Conservation (phyloP, 1,140 invertebrate genomes). For the Delia radicum region DNA sequence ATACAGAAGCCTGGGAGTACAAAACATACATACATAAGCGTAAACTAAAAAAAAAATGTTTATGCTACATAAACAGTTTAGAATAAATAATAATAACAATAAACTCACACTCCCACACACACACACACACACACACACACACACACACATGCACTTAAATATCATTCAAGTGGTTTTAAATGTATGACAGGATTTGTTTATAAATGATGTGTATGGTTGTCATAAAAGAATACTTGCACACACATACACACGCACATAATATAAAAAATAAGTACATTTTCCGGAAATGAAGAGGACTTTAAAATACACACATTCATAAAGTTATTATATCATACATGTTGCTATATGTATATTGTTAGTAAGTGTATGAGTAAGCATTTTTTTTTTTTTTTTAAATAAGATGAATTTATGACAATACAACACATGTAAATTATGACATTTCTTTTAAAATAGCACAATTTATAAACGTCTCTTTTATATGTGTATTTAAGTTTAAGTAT, state of each 20-base stretch:
- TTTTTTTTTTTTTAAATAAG: neutral
- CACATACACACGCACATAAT: too few relatives aligned
- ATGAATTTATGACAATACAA: neutral
- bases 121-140: neutral
- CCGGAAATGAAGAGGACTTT: neutral
- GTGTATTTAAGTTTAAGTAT: too few relatives aligned
- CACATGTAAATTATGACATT: constrained; percentile 4
- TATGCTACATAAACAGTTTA: neutral
- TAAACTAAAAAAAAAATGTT: neutral
- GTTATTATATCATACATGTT: neutral
- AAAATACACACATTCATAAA: neutral
- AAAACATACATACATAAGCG: neutral
- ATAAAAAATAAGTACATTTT: neutral
- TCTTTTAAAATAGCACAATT: too few relatives aligned
- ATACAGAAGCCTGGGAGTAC: neutral
- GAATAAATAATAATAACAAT: neutral
- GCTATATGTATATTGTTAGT: neutral
- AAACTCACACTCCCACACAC: neutral
- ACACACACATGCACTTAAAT: neutral
- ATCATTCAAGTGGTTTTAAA: neutral
- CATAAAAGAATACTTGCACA: neutral
- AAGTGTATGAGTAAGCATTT: neutral
- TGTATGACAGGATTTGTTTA: neutral
- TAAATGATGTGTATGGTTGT: neutral
- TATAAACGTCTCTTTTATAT: too few relatives aligned